Conservation (phyloP, 2,888 invertebrate species). For the Cryptocephalus moraei region DNA sequence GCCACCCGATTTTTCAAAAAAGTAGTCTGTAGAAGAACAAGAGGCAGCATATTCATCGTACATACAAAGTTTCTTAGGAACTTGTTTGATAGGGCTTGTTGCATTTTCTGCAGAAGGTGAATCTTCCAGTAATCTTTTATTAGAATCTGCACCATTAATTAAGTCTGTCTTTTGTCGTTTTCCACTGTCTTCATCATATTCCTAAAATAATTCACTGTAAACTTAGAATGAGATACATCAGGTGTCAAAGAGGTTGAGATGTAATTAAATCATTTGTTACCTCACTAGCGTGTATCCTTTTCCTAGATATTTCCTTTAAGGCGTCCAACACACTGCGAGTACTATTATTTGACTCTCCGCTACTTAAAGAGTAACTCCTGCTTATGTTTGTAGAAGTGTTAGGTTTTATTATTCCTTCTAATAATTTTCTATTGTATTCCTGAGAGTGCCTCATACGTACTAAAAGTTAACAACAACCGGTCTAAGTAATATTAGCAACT, state of each 20-base stretch:
- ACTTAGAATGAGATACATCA: neutral
- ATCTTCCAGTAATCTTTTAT: conserved; percentile 19
- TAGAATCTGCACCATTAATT: conserved; percentile 11
- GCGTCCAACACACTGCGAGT: conserved; percentile 46
- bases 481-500: neutral
- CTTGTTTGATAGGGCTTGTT: conserved; percentile 9
- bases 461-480: neutral
- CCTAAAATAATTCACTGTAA: conserved; percentile 11
- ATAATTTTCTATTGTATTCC: conserved; percentile 21
- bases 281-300: conserved; percentile 42
- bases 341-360: conserved; percentile 7
- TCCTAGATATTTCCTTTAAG: conserved; percentile 46
- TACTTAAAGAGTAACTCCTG: neutral
- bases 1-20: conserved; percentile 8
- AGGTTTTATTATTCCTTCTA: conserved; percentile 20
- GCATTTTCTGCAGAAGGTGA: conserved; percentile 13
- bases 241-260: too few species aligned
- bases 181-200: conserved; percentile 21
- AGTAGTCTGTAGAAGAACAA: conserved; percentile 23
- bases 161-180: conserved; percentile 24
- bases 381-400: conserved; percentile 5
- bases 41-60: conserved; percentile 32
- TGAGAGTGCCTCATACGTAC: conserved; percentile 10
- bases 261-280: conserved; percentile 12
- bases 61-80: conserved; percentile 26